Evolutionary conservation across 2,797 vertebrate species (phyloP).

Genomic region (Silurus lanzhouensis): DNA sequence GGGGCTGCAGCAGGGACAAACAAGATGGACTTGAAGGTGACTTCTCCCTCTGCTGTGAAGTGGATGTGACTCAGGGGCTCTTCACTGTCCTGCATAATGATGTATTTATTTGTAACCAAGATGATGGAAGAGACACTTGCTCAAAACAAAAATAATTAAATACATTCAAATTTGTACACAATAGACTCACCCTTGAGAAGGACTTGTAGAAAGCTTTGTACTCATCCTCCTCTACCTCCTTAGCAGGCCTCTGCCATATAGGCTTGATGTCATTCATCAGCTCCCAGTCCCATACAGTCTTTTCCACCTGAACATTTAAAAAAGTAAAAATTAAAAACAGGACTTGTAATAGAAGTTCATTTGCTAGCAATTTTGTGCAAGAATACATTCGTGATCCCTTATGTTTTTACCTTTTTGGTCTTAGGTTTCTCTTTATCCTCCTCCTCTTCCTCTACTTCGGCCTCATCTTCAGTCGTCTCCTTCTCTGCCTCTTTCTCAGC

Average conservation of each 20-base stretch:
- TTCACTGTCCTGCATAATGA: conserved; percentile 80
- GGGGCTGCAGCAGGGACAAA: conserved; percentile 91
- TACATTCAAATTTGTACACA: too few relatives aligned
- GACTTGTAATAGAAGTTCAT: background rate
- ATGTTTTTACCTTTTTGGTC: conserved; percentile 85
- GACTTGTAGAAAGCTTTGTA: conserved; percentile 99
- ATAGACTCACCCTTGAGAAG: conserved; percentile 88
- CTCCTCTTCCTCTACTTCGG: conserved; percentile 94
- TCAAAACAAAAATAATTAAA: background rate
- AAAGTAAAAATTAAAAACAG: background rate
- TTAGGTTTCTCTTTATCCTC: conserved; percentile 89
- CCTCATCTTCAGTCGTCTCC: conserved; percentile 88
- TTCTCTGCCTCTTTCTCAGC: conserved; percentile 87
- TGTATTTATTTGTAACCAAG: background rate
- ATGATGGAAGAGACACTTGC: background rate
- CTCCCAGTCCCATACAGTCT: conserved; percentile 99
- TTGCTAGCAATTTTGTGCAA: background rate
- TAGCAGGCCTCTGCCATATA: conserved; percentile 95
- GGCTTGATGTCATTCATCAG: conserved; percentile 99
- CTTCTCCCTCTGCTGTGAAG: conserved; percentile 97
- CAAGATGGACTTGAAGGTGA: conserved; percentile 97
- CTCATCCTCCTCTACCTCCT: conserved; percentile 96
- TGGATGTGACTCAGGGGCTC: conserved; percentile 93
- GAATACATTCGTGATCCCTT: background rate
- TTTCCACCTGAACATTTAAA: conserved; percentile 83